Evolutionary conservation across 2,888 invertebrate genomes (phyloP), one percentile per base, ranked within the genome.

Genomic region (Lordiphosa fenestrarum): DNA sequence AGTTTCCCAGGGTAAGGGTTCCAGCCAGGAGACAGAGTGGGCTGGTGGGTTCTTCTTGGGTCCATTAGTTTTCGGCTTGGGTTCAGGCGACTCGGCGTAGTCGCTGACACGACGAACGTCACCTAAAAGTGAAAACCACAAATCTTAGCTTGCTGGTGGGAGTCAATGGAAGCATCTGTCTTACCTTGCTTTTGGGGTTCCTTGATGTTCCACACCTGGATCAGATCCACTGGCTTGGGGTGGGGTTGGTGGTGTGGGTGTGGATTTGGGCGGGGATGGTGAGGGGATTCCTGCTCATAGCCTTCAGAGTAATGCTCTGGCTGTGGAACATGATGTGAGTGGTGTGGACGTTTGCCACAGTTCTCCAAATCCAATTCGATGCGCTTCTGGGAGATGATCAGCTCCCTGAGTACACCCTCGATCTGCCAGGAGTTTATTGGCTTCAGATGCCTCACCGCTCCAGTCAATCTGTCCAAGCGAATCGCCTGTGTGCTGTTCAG

Each of bases 351-450:
- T 3, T 59, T 53, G 5, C 53, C 41, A 38, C 80, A 74, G 4
- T 56, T 30, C 21, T 83, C 72, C 37, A 83, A 33, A 25, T 80
- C 76, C 6, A 69, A 6, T n/a, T 76, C 84, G 7, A 76, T 75
- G 25, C 80, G 69, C 37, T 83, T 76, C 19, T 76, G 76, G 2
- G 84, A 76, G 9, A 75, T 54, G 4, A 83, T 80, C 7, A 76
- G 42, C 19, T 76, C 84, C 1, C 69, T 69, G 4, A 76, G 39
- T 2, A 59, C 73, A n/a, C 46, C 54, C 13, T 83, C 76, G n/a
- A 76, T 63, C 6, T 72, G 58, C 69, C 76, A 75, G 1, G 64
- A 49, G n/a, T 59, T 67, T 4, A 63, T n/a, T 0, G 76, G 76
- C 19, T 67, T 61, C 36, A 75, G 47, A 9, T 75, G 48, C 2